Percentiles rank a stretch among this genome's conserved stretches.
These are phyloP conservation scores for Protomyctophum bolini DNA, from an alignment of 2,113 vertebrate species.

Conservation along the genomic window DNA sequence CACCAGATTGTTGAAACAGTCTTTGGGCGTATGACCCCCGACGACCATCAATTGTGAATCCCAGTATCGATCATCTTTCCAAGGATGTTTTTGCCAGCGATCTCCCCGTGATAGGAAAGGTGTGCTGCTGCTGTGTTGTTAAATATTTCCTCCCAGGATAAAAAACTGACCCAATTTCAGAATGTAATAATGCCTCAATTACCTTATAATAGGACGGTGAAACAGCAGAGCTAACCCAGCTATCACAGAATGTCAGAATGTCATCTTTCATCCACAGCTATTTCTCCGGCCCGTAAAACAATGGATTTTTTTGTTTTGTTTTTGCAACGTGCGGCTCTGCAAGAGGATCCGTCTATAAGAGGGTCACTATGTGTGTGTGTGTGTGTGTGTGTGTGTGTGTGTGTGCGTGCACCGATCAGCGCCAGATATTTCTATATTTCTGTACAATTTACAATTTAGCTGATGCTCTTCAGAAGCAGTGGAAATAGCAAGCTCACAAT, in stretches of 20 bases:
- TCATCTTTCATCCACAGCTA: conserved; percentile 37
- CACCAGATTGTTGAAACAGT: conserved; percentile 39
- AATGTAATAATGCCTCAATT: conserved; percentile 67
- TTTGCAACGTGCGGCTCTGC: no score
- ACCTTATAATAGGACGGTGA: conserved; percentile 57
- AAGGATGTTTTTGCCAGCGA: conserved; percentile 58
- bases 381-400: no score
- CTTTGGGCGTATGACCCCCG: conserved; percentile 35
- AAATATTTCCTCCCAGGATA: conserved; percentile 49
- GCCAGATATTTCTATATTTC: no score
- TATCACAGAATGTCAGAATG: conserved; percentile 57
- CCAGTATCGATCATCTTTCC: conserved; percentile 49
- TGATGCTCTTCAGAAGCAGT: no score
- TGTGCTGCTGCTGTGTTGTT: conserved; percentile 42
- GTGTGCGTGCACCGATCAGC: no score
- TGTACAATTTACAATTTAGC: no score
- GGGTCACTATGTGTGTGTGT: no score
- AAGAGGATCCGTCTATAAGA: no score
- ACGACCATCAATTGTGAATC: conserved; percentile 37
- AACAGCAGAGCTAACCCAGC: conserved; percentile 31
- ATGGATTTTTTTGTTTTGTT: conserved; percentile 12
- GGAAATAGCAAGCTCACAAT: no score
- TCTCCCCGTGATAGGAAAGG: conserved; percentile 42
- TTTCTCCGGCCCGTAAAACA: conserved; percentile 48
- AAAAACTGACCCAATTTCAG: conserved; percentile 64